phyloP scores from a whole-genome alignment of 1,140 invertebrate genomes.

The Conus betulinus region DNA sequence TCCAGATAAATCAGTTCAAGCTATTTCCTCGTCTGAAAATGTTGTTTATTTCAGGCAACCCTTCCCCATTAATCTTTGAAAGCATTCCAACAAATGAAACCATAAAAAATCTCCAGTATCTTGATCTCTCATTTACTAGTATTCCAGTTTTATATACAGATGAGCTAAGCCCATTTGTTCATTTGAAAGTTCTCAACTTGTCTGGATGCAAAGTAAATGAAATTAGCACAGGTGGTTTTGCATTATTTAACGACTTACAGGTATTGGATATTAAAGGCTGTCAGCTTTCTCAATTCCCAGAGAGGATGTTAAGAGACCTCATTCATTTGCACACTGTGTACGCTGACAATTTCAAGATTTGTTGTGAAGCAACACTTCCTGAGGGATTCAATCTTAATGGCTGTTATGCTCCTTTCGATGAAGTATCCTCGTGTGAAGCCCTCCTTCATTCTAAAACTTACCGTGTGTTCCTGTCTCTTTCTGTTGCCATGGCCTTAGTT shows the following conservation, averaged over 20 bases:
- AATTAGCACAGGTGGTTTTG: background rate
- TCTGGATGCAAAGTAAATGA: background rate
- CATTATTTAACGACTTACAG: background rate
- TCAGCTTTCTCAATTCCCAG: background rate
- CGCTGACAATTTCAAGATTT: background rate
- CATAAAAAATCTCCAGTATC: background rate
- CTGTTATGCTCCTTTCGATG: background rate
- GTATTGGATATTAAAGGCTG: background rate
- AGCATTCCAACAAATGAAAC: background rate
- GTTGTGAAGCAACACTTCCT: background rate
- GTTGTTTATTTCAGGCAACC: conserved; percentile 27
- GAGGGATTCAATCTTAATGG: background rate
- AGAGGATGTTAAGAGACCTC: background rate
- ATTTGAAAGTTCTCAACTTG: conserved; percentile 16
- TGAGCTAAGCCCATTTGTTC: conserved; percentile 8
- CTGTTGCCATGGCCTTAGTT: background rate
- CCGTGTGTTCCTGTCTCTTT: background rate
- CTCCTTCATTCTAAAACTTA: background rate
- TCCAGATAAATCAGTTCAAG: background rate
- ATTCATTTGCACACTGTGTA: no score
- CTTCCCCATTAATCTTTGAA: background rate
- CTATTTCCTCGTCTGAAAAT: background rate
- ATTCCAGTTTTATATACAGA: background rate
- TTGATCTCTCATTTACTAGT: background rate
- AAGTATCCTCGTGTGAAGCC: background rate